A percentile compares a stretch with the other conserved stretches of the same genome.
These are phyloP conservation scores for Thereva nobilitata DNA, from an alignment of 2,888 invertebrate genomes.

Conservation along the genomic window DNA sequence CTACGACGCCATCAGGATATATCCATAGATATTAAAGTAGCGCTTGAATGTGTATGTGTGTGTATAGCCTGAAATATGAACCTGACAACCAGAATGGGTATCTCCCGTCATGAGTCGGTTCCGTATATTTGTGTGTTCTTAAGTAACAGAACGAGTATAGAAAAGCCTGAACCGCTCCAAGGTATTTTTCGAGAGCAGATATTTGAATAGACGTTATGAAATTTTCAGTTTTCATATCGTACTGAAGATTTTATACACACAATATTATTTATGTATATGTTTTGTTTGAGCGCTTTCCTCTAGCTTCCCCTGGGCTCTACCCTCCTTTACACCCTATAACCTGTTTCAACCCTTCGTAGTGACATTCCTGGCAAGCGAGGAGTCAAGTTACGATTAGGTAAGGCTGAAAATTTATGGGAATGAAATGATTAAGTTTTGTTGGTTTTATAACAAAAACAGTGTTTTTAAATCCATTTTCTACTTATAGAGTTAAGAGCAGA, in stretches of 20 bases:
- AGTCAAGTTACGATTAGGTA: conserved; percentile 28
- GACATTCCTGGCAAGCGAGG: conserved; percentile 13
- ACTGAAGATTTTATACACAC: conserved; percentile 40
- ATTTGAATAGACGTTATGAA: conserved; percentile 47
- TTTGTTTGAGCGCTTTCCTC: conserved; percentile 39
- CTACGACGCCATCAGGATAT: conserved; percentile 24
- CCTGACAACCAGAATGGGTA: conserved; percentile 34
- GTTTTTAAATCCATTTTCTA: neutral
- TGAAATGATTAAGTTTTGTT: conserved; percentile 26
- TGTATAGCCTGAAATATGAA: conserved; percentile 30
- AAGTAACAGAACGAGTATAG: conserved; percentile 35
- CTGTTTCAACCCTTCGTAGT: conserved; percentile 14
- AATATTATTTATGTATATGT: conserved; percentile 42
- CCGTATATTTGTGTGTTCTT: conserved; percentile 25
- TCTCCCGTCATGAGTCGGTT: conserved; percentile 26
- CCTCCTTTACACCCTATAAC: neutral
- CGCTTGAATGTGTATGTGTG: neutral
- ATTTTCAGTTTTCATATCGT: conserved; percentile 44
- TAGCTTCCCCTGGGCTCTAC: conserved; percentile 10
- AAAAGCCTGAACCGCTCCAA: conserved; percentile 36
- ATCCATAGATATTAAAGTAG: conserved; percentile 6
- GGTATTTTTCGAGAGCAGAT: conserved; percentile 45
- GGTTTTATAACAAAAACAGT: neutral
- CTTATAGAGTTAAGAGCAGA: too few relatives aligned
- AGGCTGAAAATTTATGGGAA: conserved; percentile 26